Percentiles rank a stretch among this genome's conserved stretches.
Evolutionary conservation across 1,140 invertebrate genomes (phyloP).

Genomic region (Megathymus violae): DNA sequence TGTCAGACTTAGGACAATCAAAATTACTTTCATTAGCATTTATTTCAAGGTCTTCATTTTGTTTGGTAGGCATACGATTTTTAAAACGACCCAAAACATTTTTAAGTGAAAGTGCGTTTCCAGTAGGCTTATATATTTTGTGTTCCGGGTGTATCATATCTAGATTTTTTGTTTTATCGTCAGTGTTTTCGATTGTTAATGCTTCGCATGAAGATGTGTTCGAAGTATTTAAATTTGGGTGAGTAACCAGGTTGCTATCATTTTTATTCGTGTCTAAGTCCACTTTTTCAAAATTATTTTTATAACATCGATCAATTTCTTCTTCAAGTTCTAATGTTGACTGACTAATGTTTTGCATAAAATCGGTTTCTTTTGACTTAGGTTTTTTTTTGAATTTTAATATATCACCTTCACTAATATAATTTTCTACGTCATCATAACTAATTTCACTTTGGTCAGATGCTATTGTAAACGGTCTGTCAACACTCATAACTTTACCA

Average conservation of each 20-base stretch:
- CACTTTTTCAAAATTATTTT: slow-evolving; percentile 76
- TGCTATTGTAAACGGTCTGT: slow-evolving; percentile 88
- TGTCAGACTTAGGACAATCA: slow-evolving; percentile 67
- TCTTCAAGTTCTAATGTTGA: slow-evolving; percentile 80
- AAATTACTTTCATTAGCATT: slow-evolving; percentile 67
- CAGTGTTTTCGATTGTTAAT: slow-evolving; percentile 60
- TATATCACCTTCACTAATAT: slow-evolving; percentile 78
- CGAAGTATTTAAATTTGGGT: slow-evolving; percentile 70
- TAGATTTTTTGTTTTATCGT: slow-evolving; percentile 71
- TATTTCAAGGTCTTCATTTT: slow-evolving; percentile 62
- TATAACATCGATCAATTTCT: slow-evolving; percentile 81
- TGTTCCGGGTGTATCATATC: slow-evolving; percentile 88
- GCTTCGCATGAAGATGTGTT: slow-evolving; percentile 81
- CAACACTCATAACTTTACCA: slow-evolving; percentile 81
- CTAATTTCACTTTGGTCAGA: slow-evolving; percentile 86
- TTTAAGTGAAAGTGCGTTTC: slow-evolving; percentile 77
- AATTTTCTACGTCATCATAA: slow-evolving; percentile 84
- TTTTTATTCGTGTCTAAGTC: slow-evolving; percentile 71
- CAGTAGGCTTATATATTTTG: slow-evolving; percentile 88
- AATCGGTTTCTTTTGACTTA: slow-evolving; percentile 72
- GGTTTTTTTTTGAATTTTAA: slow-evolving; percentile 84
- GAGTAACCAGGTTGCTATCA: slow-evolving; percentile 59
- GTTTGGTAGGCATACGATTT: slow-evolving; percentile 68
- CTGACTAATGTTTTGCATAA: slow-evolving; percentile 81
- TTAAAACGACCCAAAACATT: slow-evolving; percentile 79